Percentiles rank a stretch among this genome's conserved stretches.
phyloP scores from a whole-genome alignment of 2,797 vertebrate species.

The Notamacropus eugenii region DNA sequence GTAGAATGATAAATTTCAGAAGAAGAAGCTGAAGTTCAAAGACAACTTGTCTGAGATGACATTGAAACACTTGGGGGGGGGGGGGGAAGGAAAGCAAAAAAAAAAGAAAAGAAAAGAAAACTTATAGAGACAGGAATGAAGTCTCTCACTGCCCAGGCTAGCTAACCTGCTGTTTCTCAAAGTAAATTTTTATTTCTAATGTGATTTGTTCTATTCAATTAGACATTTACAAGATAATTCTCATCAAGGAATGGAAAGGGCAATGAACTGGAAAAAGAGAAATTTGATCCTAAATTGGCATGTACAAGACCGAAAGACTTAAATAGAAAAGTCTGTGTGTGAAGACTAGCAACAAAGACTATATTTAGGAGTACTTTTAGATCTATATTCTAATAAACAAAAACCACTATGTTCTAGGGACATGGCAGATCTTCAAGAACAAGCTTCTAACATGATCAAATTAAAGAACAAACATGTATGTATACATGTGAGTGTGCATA shows the following conservation, averaged over 20 bases:
- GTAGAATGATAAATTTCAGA: background rate
- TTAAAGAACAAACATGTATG: background rate
- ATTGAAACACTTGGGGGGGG: constrained; percentile 2
- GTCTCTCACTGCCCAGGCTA: background rate
- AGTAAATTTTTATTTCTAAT: constrained; percentile 32
- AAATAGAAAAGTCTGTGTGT: constrained; percentile 80
- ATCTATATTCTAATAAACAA: constrained; percentile 71
- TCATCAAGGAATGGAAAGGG: constrained; percentile 40
- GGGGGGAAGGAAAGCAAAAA: no score
- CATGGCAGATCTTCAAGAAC: constrained; percentile 59
- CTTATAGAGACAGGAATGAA: background rate
- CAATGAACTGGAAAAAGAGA: constrained; percentile 76
- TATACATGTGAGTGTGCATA: background rate
- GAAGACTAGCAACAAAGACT: constrained; percentile 79
- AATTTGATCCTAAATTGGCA: constrained; percentile 79
- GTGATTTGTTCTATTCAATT: constrained; percentile 56
- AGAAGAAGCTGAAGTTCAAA: constrained; percentile 36
- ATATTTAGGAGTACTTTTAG: constrained; percentile 78
- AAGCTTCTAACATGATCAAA: constrained; percentile 40
- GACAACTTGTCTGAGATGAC: constrained; percentile 7
- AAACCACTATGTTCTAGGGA: constrained; percentile 72
- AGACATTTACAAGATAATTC: constrained; percentile 46
- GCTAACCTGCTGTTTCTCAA: constrained; percentile 9
- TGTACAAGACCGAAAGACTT: constrained; percentile 77
- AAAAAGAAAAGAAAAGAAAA: constrained; percentile 19